phyloP scores from a whole-genome alignment of 2,888 invertebrate species.

The Eupelmus urozonus region DNA sequence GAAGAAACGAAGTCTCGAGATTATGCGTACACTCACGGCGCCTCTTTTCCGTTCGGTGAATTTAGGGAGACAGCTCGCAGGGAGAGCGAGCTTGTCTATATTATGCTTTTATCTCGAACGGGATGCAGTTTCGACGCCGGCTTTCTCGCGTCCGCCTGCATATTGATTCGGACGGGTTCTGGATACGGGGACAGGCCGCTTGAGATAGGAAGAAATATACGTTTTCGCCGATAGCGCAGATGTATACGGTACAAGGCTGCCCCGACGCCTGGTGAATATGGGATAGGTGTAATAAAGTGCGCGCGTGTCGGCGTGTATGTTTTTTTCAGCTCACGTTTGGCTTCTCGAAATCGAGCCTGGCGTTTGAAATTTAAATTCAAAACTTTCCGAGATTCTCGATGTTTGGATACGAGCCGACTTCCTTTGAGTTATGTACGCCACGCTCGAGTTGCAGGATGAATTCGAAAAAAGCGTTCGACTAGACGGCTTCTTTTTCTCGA shows the following conservation, averaged over 20 bases:
- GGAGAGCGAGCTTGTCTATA: too few species aligned
- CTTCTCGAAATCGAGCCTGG: neutral
- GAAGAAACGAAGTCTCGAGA: slow-evolving; percentile 17
- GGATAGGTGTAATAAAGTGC: neutral
- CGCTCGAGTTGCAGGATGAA: too few species aligned
- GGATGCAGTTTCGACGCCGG: neutral
- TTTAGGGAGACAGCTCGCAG: neutral
- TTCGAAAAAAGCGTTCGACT: too few species aligned
- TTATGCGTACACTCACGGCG: slow-evolving; percentile 4
- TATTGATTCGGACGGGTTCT: slow-evolving; percentile 17
- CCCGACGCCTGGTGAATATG: neutral
- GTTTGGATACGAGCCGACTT: too few species aligned
- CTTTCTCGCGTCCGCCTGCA: slow-evolving; percentile 7
- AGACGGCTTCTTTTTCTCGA: too few species aligned
- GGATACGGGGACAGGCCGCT: neutral
- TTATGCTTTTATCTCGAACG: slow-evolving; percentile 9
- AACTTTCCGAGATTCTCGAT: too few species aligned
- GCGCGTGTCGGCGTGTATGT: neutral
- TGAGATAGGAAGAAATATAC: neutral
- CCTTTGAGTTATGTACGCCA: too few species aligned
- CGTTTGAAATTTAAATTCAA: neutral
- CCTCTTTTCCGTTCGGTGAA: slow-evolving; percentile 1
- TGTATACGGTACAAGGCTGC: neutral
- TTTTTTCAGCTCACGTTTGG: neutral
- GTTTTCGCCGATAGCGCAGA: neutral